A percentile compares a stretch with the other conserved stretches of the same genome.
Evolutionary conservation across 1,140 invertebrate genomes (phyloP).

Genomic region (Micrasema minimum): DNA sequence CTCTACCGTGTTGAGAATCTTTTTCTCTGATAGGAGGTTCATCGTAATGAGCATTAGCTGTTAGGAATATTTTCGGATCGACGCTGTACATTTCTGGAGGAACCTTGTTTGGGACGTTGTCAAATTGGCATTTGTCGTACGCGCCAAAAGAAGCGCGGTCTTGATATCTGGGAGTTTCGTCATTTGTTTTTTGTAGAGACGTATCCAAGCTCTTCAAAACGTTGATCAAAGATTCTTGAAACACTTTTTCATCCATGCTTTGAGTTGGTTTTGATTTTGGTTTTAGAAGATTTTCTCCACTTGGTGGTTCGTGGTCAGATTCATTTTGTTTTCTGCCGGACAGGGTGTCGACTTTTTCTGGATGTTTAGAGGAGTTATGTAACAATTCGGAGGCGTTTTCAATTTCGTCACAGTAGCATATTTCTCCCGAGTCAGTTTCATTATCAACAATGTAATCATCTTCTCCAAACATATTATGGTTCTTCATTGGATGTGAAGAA

Average conservation of each 20-base stretch:
- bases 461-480: no score
- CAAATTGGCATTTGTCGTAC: slow-evolving; percentile 12
- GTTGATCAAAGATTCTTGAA: neutral
- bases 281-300: neutral
- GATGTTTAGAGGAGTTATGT: neutral
- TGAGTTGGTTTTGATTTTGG: neutral
- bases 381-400: neutral
- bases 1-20: neutral
- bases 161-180: neutral
- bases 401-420: slow-evolving; percentile 9
- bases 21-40: neutral
- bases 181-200: neutral
- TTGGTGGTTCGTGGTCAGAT: neutral
- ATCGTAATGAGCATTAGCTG: neutral
- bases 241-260: neutral
- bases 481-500: no score
- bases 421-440: neutral
- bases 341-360: no score
- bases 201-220: neutral
- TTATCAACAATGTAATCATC: no score
- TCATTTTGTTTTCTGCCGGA: neutral
- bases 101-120: neutral
- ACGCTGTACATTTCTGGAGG: neutral
- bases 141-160: neutral
- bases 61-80: neutral